Base-by-base conservation (phyloP, 2,888 invertebrate genomes). In the Podabrus alpinus region DNA sequence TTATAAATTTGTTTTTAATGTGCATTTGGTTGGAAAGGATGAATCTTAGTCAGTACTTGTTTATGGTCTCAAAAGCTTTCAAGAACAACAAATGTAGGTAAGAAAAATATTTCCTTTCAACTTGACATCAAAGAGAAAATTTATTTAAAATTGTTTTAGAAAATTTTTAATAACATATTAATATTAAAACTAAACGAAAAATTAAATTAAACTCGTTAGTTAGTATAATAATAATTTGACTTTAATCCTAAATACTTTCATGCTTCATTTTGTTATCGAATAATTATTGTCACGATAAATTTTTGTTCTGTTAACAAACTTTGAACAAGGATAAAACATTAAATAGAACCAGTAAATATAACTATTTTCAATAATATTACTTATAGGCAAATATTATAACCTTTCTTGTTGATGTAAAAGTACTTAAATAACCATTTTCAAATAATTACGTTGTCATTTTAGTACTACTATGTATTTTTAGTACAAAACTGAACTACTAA, bases 191-290 rank as follows among this genome's bases (percentile, higher is more conserved):
- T 7, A 9, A 13, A 7, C n/a, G 9, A 64, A 64, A 64, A 11
- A 19, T 15, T 21, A 19, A 15, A 13, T 64, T 17, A 7, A 13
- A 62, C 19, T 62, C 10, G 10, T 13, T 45, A 19, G 9, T n/a
- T n/a, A n/a, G n/a, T n/a, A n/a, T n/a, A n/a, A 15, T 9, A 60
- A 19, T 45, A 21, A 24, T 68, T 68, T 68, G 10, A 24, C 62
- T 72, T 59, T 72, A 72, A 72, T 69, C 59, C 64, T 29, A 2
- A n/a, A 16, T 25, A 61, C 16, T 59, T 45, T 60, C 68, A 62
- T 25, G 24, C 68, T 72, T 62, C 68, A 72, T 17, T 68, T 67
- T 68, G 68, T 62, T 72, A 72, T 68, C 72, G 72, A 60, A 67
- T 17, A n/a, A n/a, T n/a, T 13, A 67, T 29, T 45, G 62, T 61